Base-by-base conservation (phyloP, 2,113 vertebrate genomes). In the Clarias gariepinus region DNA sequence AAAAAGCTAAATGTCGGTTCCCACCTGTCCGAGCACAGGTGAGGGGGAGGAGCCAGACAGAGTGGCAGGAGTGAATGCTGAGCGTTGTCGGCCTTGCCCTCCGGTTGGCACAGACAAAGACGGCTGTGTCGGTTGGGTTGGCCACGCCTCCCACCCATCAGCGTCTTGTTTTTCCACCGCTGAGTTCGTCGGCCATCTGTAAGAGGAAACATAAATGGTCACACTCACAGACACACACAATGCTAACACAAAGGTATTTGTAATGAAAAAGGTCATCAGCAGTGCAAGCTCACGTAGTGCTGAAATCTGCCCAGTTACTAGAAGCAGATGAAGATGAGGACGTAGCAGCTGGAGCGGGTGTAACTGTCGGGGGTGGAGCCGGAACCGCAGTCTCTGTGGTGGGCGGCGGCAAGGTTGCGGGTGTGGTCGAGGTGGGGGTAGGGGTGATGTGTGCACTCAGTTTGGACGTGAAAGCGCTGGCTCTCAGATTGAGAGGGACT, bases 291-390 rank as follows among this genome's bases (percentile, higher is more conserved):
- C 93, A 99, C 98, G 97, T 99, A 90, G 97, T 97, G 93, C 96
- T 99, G 93, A 99, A 99, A 94, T 99, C 98, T 0, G 98, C 98
- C 98, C 98, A 99, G 95, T 99, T 99, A 88, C 95, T 98, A 90
- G 96, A 93, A 23, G 95, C 85, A 23, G 96, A 92, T 36, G 97
- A 93, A 0, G 95, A 83, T 0, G 94, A 89, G 8, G 94, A 87
- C 76, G 91, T 2, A 1, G 94, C 91, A 19, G 91, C 92, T 0
- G 94, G 92, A 64, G 94, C 85, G 15, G 88, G 71, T 0, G 88
- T 82, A 18, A 79, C 85, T 52, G 47, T 3, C n/a, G 94, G 85
- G n/a, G 89, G 82, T 0, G 88, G 86, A 23, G 86, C 82, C 30
- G 79, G n/a, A 0, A 92, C 89, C 0, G 91, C 91, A 2, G 94